These are phyloP conservation scores for Antheraea assamensis DNA, from an alignment of 2,888 invertebrate genomes.

Conservation along the genomic window DNA sequence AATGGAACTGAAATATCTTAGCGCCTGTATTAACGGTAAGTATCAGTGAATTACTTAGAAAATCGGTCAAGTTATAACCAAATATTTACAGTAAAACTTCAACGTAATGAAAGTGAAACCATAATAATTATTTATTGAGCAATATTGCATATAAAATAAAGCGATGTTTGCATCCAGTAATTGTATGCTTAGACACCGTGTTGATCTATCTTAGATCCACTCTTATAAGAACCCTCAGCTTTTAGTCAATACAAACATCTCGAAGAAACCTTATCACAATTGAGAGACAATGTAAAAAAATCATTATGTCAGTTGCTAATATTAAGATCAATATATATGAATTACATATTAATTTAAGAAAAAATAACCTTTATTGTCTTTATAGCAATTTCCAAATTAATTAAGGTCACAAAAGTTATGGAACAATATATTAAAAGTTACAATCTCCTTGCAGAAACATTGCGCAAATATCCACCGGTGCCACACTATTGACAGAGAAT, in stretches of 20 bases:
- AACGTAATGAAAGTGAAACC: background rate
- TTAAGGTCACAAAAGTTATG: background rate
- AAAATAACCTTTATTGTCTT: background rate
- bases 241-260: too few species aligned
- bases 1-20: conserved; percentile 58
- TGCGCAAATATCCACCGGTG: conserved; percentile 58
- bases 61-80: background rate
- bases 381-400: background rate
- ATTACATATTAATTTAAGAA: background rate
- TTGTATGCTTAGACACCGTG: background rate
- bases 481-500: conserved; percentile 57
- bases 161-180: background rate
- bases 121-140: background rate
- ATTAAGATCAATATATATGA: background rate
- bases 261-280: too few species aligned
- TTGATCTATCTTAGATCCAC: background rate
- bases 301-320: background rate
- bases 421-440: background rate
- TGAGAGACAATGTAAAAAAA: background rate
- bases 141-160: too few species aligned
- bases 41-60: background rate
- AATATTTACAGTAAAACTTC: background rate
- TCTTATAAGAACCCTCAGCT: background rate
- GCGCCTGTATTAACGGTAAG: conserved; percentile 59
- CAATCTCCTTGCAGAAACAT: conserved; percentile 52